Evolutionary conservation across 2,888 invertebrate species (phyloP), one percentile per base, ranked within the genome.

Genomic region (Trichogramma evanescens): DNA sequence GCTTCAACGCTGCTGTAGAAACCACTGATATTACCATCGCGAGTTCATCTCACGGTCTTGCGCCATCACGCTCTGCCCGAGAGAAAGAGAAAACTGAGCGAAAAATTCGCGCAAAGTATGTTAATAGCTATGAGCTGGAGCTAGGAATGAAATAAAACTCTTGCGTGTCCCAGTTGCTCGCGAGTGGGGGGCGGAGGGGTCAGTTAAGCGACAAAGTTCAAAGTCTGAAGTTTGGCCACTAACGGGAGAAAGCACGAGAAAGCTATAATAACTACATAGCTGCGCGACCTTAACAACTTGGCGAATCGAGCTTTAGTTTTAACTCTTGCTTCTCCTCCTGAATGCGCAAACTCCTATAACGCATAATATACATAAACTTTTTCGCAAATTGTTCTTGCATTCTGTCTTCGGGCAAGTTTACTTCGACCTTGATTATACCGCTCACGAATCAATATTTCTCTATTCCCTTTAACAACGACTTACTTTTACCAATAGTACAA

Each of bases 61-160:
- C 52, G 56, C 50, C 45, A 40, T 58, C 45, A 39, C 7, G 45
- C 10, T 7, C 50, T 9, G 44, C 39, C 26, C 9, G n/a, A 13
- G 2, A 13, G 46, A 9, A 63, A 65, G 59, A 48, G 63, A 62
- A 64, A 70, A 69, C 69, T 68, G 59, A 66, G 67, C 63, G 62
- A 71, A 72, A 72, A 72, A 72, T 70, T 68, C 62, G 60, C 62
- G 62, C 69, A 65, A 75, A 75, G 71, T 77, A 76, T 76, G 76
- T 74, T 77, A 77, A 77, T 74, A 71, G 72, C 71, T 69, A 69
- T 66, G 58, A 13, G 48, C 48, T 13, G 26, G 10, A 48, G 48
- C n/a, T 10, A 48, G 67, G 69, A 70, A 69, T 70, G 71, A 74
- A 74, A 75, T 74, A 74, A 75, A 76, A 72, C 71, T 67, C 26